Evolutionary conservation across 2,797 vertebrate genomes (phyloP), one percentile per base, ranked within the genome.

Genomic region (Erpetoichthys calabaricus): DNA sequence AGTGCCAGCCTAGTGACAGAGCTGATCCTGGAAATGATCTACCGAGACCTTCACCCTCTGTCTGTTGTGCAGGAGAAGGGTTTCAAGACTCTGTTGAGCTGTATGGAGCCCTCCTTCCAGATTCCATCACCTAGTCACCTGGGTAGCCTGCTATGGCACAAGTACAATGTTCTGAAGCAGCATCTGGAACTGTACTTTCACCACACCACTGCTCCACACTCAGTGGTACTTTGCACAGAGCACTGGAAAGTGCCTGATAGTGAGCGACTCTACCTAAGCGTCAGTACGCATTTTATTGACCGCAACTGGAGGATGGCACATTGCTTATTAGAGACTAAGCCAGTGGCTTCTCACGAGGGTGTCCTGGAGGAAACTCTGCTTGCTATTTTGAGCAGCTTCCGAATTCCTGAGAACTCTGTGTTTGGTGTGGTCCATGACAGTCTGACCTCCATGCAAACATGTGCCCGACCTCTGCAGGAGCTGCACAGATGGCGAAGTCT

Each of bases 21-120:
- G 55, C 60, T 82, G 6, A 66, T 82, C 41, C 46, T 81, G 51
- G 79, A 78, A 51, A 77, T 82, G 81, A 66, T 82, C 3, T 75
- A 70, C 6, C 70, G 73, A 3, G 79, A 82, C 47, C 62, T 84
- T 25, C 81, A 82, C 8, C 76, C 81, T 0, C 67, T 82, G 6
- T 76, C 80, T 0, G 44, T 81, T 5, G 76, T 80, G 59, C 72
- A 71, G 57, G 78, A 81, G n/a, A 65, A 70, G 52, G 81, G 81
- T 1, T 82, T 84, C 3, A 67, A 69, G 45, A 66, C 79, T 3
- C 73, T 84, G 3, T 42, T 81, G 3, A 70, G 73, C 10, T 80
- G 74, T 60, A 58, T 84, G 43, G 79, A 84, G 50, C 80, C 81
- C 0, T 61, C 60, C 3, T 74, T 75, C 7, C 53, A 63, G 0